Evolutionary conservation across 2,113 vertebrate genomes (phyloP).

Genomic region (Corythaeola cristata): DNA sequence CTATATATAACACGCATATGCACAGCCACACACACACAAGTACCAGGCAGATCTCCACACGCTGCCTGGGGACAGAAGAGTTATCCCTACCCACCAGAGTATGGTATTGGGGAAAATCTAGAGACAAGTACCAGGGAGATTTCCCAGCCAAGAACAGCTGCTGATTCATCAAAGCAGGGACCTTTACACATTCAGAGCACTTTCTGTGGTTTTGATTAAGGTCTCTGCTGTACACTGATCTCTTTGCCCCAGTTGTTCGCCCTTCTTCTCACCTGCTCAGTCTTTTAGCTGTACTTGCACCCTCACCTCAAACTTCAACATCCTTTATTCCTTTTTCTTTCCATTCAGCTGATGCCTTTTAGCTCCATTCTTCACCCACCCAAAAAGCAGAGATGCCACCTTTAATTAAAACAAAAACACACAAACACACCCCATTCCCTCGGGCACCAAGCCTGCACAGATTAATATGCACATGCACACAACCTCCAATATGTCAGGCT

Average conservation of each 20-base stretch:
- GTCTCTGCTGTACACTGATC: neutral
- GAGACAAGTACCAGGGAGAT: neutral
- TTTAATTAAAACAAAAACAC: conserved; percentile 57
- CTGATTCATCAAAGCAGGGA: neutral
- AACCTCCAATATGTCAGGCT: conserved; percentile 16
- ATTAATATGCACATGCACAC: conserved; percentile 22
- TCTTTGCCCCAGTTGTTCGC: neutral
- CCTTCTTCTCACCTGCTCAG: neutral
- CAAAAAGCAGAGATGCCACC: conserved; percentile 3
- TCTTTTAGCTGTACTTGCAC: neutral
- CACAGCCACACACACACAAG: neutral
- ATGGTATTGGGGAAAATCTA: neutral
- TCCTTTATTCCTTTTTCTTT: neutral
- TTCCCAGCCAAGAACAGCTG: neutral
- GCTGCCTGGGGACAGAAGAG: neutral
- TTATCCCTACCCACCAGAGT: neutral
- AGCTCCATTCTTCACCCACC: neutral
- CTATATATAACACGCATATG: neutral
- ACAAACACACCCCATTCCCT: conserved; percentile 12
- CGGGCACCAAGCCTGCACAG: neutral
- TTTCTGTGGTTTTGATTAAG: neutral
- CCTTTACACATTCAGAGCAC: neutral
- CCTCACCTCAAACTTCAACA: neutral
- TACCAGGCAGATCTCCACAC: neutral
- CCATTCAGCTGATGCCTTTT: neutral